These are phyloP conservation scores for Bradypodion pumilum DNA, from an alignment of 2,797 vertebrate species.

Conservation along the genomic window DNA sequence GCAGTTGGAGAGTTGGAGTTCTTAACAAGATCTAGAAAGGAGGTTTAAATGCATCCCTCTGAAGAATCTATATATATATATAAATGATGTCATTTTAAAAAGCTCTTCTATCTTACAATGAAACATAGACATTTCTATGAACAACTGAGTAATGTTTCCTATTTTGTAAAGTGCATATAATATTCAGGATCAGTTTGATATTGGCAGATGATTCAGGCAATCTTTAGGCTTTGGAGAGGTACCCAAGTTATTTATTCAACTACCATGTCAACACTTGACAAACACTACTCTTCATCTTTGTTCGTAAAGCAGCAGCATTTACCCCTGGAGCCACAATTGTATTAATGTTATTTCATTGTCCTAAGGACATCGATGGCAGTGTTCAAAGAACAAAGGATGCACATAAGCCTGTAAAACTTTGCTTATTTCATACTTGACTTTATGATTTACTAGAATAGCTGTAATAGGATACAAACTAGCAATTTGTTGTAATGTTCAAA, in stretches of 20 bases:
- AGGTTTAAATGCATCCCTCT: too few species aligned
- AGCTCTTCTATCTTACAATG: not conserved
- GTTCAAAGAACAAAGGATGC: not conserved
- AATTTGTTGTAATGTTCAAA: too few species aligned
- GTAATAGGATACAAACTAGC: too few species aligned
- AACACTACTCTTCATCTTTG: not conserved
- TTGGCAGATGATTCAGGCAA: too few species aligned
- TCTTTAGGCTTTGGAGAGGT: too few species aligned
- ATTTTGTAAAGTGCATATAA: constrained; percentile 50
- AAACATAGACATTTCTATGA: constrained; percentile 52
- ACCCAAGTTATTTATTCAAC: not conserved
- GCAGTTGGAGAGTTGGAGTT: not conserved
- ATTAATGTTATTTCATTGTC: not conserved
- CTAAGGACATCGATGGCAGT: too few species aligned
- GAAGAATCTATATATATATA: too few species aligned
- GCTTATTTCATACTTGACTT: not conserved
- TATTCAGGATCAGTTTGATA: not conserved
- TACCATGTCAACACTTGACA: not conserved
- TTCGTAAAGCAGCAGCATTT: not conserved
- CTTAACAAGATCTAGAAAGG: not conserved
- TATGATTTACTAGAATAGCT: not conserved
- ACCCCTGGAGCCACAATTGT: not conserved
- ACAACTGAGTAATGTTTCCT: constrained; percentile 46
- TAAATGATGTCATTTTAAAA: not conserved
- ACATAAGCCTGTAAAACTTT: not conserved